Evolutionary conservation across 2,797 vertebrate species (phyloP).

Genomic region (Danio choprae): DNA sequence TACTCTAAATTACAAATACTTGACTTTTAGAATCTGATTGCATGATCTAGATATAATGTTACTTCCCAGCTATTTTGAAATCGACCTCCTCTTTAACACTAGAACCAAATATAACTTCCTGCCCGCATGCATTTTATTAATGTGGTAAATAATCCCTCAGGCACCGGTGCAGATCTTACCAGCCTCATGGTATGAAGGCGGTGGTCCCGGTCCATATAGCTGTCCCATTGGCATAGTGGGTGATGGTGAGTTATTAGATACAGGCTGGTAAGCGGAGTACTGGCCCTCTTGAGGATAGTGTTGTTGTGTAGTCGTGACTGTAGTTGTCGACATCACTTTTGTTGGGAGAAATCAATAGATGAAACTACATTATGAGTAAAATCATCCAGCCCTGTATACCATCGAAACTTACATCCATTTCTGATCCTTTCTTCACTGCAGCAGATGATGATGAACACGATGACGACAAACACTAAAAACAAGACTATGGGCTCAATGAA

Average conservation of each 20-base stretch:
- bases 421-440: conserved; percentile 88
- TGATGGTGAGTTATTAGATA: conserved; percentile 69
- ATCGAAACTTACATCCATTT: conserved; percentile 80
- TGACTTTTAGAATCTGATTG: too few species aligned
- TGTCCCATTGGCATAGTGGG: conserved; percentile 36
- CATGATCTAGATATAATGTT: too few species aligned
- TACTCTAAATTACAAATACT: too few species aligned
- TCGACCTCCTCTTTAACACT: too few species aligned
- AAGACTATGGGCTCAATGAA: conserved; percentile 65
- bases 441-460: conserved; percentile 85
- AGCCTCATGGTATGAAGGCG: conserved; percentile 63
- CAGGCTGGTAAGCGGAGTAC: conserved; percentile 71
- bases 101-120: not conserved
- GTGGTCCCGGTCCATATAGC: conserved; percentile 40
- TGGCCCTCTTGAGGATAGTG: conserved; percentile 66
- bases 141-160: not conserved
- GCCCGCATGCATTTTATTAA: not conserved
- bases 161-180: conserved; percentile 35
- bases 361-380: not conserved
- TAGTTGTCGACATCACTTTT: conserved; percentile 66
- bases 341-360: not conserved
- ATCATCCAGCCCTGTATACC: not conserved
- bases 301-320: conserved; percentile 70
- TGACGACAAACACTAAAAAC: conserved; percentile 65
- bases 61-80: too few species aligned